Evolutionary conservation across 1,140 invertebrate genomes (phyloP), one percentile per base, ranked within the genome.

Genomic region (Cyrtorhinus lividipennis): DNA sequence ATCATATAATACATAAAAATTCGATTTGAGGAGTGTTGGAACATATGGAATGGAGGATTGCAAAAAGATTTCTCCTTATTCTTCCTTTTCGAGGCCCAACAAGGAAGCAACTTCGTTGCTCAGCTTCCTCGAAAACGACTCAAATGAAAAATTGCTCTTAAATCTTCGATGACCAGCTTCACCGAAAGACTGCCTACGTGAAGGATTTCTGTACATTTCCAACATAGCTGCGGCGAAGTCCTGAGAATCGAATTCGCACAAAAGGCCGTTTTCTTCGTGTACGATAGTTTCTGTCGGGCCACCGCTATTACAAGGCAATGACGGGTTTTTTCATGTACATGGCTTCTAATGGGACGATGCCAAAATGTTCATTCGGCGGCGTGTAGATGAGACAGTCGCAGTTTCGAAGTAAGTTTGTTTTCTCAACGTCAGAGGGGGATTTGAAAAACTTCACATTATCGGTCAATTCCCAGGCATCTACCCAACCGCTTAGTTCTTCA

Each of bases 291-390:
- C 97, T 2, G 80, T 84, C 0, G 96, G 96, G 1, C 97, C 97
- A 25, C 97, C 97, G 72, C 86, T 92, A 71, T 94, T 91, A 0
- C 91, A 85, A 0, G 96, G 97, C 67, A 99, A 12, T 85, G 0
- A 99, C 95, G 20, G 95, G 94, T 70, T 91, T 89, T 24, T 79
- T 76, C 70, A 86, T 83, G 71, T 91, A 93, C 97, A 99, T 99
- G 0, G 95, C 94, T 79, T 99, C 97, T 59, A 99, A 75, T 1
- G 97, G 97, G 5, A 99, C 97, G 71, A 99, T 99, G 2, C 97
- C 97, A 81, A 99, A 99, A 78, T 99, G 97, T 74, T 99, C 97
- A 73, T 91, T 92, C 0, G 85, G 81, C 2, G 97, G 97, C 20
- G 97, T 99, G 68, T 99, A 99, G 15, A 99, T 69, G 2, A 99